These are phyloP conservation scores for Polypterus bichir DNA, from an alignment of 2,113 vertebrate species.

Conservation along the genomic window DNA sequence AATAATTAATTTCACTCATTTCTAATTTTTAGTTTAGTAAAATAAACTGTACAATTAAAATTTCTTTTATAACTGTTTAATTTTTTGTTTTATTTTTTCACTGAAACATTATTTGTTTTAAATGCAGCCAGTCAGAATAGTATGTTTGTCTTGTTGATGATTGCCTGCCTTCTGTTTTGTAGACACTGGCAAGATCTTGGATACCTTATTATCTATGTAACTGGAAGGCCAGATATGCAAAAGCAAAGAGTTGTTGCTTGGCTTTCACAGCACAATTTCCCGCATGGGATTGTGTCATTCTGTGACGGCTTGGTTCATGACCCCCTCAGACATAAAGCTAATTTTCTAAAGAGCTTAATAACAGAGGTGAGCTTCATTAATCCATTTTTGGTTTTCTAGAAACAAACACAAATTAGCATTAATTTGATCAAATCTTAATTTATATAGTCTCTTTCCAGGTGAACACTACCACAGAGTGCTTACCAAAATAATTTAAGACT, in stretches of 20 bases:
- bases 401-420: not conserved
- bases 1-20: too few relatives aligned
- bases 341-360: conserved; percentile 85
- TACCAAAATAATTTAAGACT: too few relatives aligned
- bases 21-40: too few relatives aligned
- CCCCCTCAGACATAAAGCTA: conserved; percentile 90
- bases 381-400: not conserved
- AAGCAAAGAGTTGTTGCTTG: conserved; percentile 97
- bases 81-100: too few relatives aligned
- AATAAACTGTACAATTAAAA: too few relatives aligned
- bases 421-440: too few relatives aligned
- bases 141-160: too few relatives aligned
- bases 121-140: too few relatives aligned
- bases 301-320: conserved; percentile 93
- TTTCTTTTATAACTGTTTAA: too few relatives aligned
- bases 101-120: too few relatives aligned
- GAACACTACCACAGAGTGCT: too few relatives aligned
- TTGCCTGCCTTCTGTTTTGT: not conserved
- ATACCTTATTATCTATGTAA: conserved; percentile 95
- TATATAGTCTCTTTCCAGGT: too few relatives aligned
- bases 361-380: conserved; percentile 47
- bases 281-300: conserved; percentile 90
- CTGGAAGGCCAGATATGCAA: conserved; percentile 96
- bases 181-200: conserved; percentile 98
- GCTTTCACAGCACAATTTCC: conserved; percentile 97